Conservation (phyloP, 2,797 vertebrate species). For the Thaleichthys pacificus region DNA sequence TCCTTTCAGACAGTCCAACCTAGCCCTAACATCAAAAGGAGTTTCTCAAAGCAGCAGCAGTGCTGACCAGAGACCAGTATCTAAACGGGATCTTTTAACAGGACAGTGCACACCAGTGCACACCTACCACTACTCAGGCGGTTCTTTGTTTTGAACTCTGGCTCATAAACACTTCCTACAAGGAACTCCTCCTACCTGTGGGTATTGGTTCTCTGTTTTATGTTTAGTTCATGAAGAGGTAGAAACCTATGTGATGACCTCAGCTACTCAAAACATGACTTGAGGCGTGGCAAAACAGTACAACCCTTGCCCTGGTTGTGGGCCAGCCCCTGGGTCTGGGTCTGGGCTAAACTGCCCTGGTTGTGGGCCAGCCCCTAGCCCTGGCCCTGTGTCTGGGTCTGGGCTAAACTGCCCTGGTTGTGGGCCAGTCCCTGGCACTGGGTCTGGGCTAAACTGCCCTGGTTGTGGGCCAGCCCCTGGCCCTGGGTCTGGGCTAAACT, state of each 20-base stretch:
- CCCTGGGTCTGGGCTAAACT: too few relatives aligned
- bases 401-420: too few relatives aligned
- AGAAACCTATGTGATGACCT: neutral
- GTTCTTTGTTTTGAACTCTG: neutral
- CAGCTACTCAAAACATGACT: too few relatives aligned
- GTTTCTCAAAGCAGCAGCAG: constrained; percentile 29
- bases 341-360: too few relatives aligned
- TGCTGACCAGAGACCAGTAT: constrained; percentile 48
- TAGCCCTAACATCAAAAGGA: constrained; percentile 44
- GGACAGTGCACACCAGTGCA: constrained; percentile 32
- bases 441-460: too few relatives aligned
- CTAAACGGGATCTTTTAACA: constrained; percentile 57
- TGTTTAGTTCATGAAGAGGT: neutral
- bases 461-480: too few relatives aligned
- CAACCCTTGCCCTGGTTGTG: too few relatives aligned
- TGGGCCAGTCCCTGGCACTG: too few relatives aligned
- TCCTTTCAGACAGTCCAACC: constrained; percentile 3
- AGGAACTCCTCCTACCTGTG: neutral
- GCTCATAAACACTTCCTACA: neutral
- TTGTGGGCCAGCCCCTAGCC: too few relatives aligned
- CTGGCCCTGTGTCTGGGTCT: too few relatives aligned
- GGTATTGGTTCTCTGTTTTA: neutral
- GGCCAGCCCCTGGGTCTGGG: too few relatives aligned
- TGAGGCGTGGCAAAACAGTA: too few relatives aligned
- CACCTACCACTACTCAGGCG: constrained; percentile 29